These are phyloP conservation scores for Leptinotarsa texana DNA, from an alignment of 1,140 invertebrate genomes.

Conservation along the genomic window DNA sequence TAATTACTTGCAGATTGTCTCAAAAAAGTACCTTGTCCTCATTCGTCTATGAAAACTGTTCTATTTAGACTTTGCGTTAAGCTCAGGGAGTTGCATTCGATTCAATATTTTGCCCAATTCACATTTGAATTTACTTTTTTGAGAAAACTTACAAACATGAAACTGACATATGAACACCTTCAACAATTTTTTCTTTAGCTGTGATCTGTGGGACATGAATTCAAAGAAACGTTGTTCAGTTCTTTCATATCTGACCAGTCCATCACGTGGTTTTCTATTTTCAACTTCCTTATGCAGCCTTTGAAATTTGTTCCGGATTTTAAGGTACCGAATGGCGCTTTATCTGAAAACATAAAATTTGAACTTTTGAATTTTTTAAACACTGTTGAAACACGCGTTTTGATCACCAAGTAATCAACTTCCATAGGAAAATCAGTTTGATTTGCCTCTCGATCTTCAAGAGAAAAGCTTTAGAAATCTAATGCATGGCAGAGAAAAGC, in stretches of 20 bases:
- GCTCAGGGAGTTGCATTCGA: too few species aligned
- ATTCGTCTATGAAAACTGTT: too few species aligned
- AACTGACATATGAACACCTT: neutral
- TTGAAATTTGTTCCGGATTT: constrained; percentile 80
- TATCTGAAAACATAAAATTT: constrained; percentile 59
- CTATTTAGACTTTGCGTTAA: too few species aligned
- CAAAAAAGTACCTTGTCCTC: neutral
- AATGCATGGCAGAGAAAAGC: too few species aligned
- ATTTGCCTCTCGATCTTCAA: too few species aligned
- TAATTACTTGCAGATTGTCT: neutral
- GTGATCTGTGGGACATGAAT: constrained; percentile 72
- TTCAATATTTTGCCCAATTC: neutral
- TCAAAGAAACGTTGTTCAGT: constrained; percentile 80
- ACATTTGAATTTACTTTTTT: neutral
- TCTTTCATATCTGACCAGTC: constrained; percentile 86
- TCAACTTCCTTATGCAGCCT: constrained; percentile 87
- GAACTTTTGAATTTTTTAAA: too few species aligned
- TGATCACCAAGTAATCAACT: too few species aligned
- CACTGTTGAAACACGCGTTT: too few species aligned
- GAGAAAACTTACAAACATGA: neutral
- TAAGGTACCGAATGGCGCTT: constrained; percentile 68
- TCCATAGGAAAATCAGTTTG: too few species aligned
- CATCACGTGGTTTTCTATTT: constrained; percentile 66
- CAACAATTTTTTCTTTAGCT: constrained; percentile 7
- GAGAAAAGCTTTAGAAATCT: too few species aligned